Conservation (phyloP, 2,888 invertebrate species). For the Phoenoteleia sp. region DNA sequence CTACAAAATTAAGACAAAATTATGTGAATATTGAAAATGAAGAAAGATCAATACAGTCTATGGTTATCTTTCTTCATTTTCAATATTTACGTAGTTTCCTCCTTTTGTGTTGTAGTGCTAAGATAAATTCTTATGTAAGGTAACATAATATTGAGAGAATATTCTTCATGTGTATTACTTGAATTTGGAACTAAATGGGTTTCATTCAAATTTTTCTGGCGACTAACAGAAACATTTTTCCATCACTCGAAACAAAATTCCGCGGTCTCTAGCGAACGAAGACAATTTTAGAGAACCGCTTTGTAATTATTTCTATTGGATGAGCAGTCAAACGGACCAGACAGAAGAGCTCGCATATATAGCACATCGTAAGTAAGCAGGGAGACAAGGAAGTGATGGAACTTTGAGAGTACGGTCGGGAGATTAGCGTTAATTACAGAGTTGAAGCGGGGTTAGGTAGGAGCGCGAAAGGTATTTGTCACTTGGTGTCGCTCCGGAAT, state of each 20-base stretch:
- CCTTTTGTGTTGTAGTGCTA: too few relatives aligned
- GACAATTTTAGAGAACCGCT: conserved; percentile 63
- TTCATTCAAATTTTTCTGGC: not conserved
- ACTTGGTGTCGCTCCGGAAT: conserved; percentile 81
- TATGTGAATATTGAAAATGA: too few relatives aligned
- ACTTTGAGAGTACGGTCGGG: conserved; percentile 81
- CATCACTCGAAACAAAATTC: conserved; percentile 48
- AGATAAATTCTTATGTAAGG: too few relatives aligned
- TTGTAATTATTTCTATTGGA: conserved; percentile 72
- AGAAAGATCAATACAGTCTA: too few relatives aligned
- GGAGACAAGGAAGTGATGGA: conserved; percentile 71
- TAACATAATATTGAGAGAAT: too few relatives aligned
- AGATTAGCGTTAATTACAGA: conserved; percentile 86
- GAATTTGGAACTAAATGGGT: not conserved
- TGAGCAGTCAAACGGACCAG: conserved; percentile 71
- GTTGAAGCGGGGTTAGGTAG: conserved; percentile 80
- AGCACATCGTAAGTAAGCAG: conserved; percentile 65
- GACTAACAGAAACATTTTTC: not conserved
- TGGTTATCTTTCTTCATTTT: too few relatives aligned
- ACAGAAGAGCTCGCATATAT: conserved; percentile 67
- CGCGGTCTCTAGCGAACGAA: conserved; percentile 38
- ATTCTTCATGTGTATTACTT: too few relatives aligned
- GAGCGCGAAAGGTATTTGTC: conserved; percentile 84
- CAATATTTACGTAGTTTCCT: too few relatives aligned
- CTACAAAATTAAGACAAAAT: too few relatives aligned